Evolutionary conservation across 2,113 vertebrate species (phyloP).

Genomic region (Antigone vipio): DNA sequence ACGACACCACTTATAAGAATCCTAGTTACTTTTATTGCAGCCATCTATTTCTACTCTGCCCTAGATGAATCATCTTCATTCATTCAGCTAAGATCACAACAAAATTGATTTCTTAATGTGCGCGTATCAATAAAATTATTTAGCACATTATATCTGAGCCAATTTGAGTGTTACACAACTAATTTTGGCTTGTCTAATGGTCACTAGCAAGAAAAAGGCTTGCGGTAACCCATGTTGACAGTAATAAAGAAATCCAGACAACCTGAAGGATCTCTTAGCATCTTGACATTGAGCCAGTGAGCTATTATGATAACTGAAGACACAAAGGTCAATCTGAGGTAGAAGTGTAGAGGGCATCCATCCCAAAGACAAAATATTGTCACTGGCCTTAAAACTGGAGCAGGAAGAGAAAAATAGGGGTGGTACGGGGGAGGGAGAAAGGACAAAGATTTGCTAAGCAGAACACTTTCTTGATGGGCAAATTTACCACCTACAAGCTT

Average conservation of each 20-base stretch:
- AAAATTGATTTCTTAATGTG: not conserved
- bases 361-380: not conserved
- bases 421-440: fast-evolving
- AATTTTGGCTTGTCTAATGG: not conserved
- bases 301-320: not conserved
- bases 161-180: not conserved
- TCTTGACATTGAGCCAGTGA: not conserved
- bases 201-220: not conserved
- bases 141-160: not conserved
- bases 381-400: not conserved
- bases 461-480: not conserved
- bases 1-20: not conserved
- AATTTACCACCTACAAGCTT: not conserved
- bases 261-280: not conserved
- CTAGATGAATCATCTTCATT: not conserved
- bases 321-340: not conserved
- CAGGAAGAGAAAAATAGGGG: not conserved
- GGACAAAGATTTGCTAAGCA: not conserved
- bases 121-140: not conserved
- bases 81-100: not conserved
- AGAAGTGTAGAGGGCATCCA: not conserved
- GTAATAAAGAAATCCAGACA: not conserved
- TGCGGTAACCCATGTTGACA: not conserved
- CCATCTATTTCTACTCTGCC: not conserved
- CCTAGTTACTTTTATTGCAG: not conserved